Evolutionary conservation across 2,888 invertebrate genomes (phyloP).

Genomic region (Scaeva pyrastri): DNA sequence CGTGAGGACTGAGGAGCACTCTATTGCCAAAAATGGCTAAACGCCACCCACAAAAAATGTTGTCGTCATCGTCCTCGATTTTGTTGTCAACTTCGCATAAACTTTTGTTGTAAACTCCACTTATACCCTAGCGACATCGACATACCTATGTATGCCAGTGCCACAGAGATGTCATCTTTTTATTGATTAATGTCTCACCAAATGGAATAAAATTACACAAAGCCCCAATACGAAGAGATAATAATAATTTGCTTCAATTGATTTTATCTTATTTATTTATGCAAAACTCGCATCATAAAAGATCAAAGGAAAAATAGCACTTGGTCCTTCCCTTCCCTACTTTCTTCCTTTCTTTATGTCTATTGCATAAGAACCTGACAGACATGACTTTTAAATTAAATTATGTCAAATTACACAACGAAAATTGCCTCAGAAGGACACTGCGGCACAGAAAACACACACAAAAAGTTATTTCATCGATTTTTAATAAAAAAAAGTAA

Average conservation of each 20-base stretch:
- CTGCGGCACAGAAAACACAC: constrained; percentile 65
- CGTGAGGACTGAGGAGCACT: constrained; percentile 25
- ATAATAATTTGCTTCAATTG: constrained; percentile 10
- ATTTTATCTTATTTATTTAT: constrained; percentile 24
- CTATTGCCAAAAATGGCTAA: constrained; percentile 41
- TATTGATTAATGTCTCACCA: constrained; percentile 66
- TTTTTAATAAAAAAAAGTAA: constrained; percentile 66
- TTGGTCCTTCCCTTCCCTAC: neutral
- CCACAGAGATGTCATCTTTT: constrained; percentile 44
- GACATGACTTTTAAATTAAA: constrained; percentile 55
- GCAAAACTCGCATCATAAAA: constrained; percentile 30
- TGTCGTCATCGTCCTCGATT: constrained; percentile 28
- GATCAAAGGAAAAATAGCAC: constrained; percentile 10
- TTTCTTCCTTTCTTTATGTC: constrained; percentile 5
- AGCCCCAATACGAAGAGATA: neutral
- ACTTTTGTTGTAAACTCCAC: no score
- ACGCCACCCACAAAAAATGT: constrained; percentile 35
- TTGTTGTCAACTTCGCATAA: no score
- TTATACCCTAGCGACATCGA: neutral
- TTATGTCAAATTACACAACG: constrained; percentile 72
- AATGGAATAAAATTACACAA: constrained; percentile 42
- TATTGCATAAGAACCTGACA: constrained; percentile 67
- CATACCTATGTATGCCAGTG: neutral
- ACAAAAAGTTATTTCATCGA: constrained; percentile 60
- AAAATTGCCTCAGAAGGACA: constrained; percentile 69